phyloP scores from a whole-genome alignment of 2,888 invertebrate species.

The Drosophila imparisetae region DNA sequence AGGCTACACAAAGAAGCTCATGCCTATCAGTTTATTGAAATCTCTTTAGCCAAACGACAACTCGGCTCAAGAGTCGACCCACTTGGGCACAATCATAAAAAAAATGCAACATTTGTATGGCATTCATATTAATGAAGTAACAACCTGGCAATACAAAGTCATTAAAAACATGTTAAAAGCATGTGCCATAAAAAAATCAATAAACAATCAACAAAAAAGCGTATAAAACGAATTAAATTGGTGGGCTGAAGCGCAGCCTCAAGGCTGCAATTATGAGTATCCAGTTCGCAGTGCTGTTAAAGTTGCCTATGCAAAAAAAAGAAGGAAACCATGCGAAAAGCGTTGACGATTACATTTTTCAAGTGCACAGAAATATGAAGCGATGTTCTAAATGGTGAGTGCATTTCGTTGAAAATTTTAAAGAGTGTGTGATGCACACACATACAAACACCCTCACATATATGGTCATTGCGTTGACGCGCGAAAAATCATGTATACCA shows the following conservation, averaged over 20 bases:
- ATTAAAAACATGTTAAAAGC: conserved; percentile 71
- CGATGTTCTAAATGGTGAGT: conserved; percentile 6
- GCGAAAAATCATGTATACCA: conserved; percentile 67
- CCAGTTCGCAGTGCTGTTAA: conserved; percentile 53
- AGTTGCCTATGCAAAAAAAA: conserved; percentile 41
- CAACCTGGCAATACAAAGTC: conserved; percentile 68
- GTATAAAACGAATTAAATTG: conserved; percentile 15
- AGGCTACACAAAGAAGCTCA: conserved; percentile 47
- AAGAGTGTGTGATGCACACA: conserved; percentile 20
- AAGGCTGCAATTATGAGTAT: conserved; percentile 71
- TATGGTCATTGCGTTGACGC: conserved; percentile 45
- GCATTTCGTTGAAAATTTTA: conserved; percentile 25
- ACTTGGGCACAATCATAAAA: conserved; percentile 56
- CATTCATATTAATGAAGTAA: conserved; percentile 73
- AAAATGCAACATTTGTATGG: conserved; percentile 62
- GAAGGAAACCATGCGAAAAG: conserved; percentile 46
- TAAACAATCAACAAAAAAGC: conserved; percentile 67
- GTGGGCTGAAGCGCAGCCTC: conserved; percentile 38
- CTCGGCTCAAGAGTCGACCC: conserved; percentile 50
- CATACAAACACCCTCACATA: conserved; percentile 3
- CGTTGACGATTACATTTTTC: conserved; percentile 75
- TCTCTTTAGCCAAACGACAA: conserved; percentile 61
- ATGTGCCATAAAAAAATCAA: conserved; percentile 66
- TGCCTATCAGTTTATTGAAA: conserved; percentile 75
- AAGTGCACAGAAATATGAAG: conserved; percentile 59